Percentiles rank a stretch among this genome's conserved stretches.
Conservation (phyloP, 2,113 vertebrate species). For the Herpailurus yagouaroundi region DNA sequence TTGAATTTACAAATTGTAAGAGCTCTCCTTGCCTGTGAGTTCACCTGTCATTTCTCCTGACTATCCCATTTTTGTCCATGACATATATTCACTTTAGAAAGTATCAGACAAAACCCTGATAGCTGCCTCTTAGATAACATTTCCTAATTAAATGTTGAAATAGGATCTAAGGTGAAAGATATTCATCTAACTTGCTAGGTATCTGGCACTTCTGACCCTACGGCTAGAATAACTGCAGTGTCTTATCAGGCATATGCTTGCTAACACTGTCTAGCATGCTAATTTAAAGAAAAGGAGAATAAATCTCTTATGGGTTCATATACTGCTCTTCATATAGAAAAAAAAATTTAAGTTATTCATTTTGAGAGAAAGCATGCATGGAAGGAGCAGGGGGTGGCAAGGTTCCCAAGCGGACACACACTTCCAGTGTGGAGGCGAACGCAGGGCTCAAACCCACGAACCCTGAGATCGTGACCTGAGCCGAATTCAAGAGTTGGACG, state of each 20-base stretch:
- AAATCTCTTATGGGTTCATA: neutral
- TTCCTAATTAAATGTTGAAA: conserved; percentile 54
- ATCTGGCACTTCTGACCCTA: neutral
- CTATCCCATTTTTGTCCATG: neutral
- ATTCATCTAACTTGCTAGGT: neutral
- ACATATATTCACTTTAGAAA: neutral
- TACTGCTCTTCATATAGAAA: neutral
- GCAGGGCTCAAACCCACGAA: too few relatives aligned
- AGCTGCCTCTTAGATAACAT: neutral
- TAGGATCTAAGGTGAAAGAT: conserved; percentile 18
- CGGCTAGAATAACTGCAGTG: neutral
- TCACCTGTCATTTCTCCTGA: neutral
- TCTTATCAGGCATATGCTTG: neutral
- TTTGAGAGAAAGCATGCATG: too few relatives aligned
- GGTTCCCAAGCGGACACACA: too few relatives aligned
- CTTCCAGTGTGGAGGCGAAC: too few relatives aligned
- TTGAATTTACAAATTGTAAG: neutral
- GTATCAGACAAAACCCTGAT: neutral
- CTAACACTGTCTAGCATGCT: neutral
- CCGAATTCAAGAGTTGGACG: too few relatives aligned
- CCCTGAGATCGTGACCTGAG: too few relatives aligned
- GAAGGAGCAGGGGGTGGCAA: too few relatives aligned
- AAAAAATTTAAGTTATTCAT: neutral
- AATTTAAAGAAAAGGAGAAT: conserved; percentile 13
- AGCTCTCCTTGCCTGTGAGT: neutral